Base-by-base conservation (phyloP, 2,113 vertebrate genomes). In the Hipposideros armiger region DNA sequence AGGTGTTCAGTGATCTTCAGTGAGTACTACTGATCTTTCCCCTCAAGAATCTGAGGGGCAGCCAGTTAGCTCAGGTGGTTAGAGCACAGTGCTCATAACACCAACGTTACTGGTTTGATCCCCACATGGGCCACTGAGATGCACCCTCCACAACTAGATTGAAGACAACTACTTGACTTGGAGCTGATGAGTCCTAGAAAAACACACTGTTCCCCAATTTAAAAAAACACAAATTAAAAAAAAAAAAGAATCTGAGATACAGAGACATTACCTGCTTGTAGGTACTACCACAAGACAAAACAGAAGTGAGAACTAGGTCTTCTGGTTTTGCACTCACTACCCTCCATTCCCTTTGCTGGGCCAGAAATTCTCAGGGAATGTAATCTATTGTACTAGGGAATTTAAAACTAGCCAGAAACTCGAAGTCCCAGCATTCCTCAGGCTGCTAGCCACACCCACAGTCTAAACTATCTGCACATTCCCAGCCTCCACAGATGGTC, bases 401-500 rank as follows among this genome's bases (percentile, higher is more conserved):
- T 19, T n/a, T 32, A 64, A 52, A 64, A 82, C 15, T 32, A n/a
- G 54, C 30, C 11, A n/a, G 56, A 69, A 89, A 52, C 52, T 52
- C 58, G 19, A 70, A 67, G 50, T 24, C 50, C 73, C 24, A 45
- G 17, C 74, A 89, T 91, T 96, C 40, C 30, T 66, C 58, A 67
- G 54, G 56, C 47, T 94, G 47, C 72, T 87, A 24, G 87, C 72
- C 86, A 91, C 50, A 88, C 94, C 91, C 93, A 96, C 94, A 52
- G 50, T 58, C 83, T 70, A n/a, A 96, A 95, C 30, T 81, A 83
- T 95, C 28, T 47, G 47, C 26, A 80, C 52, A 97, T 90, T 97
- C 90, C 36, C 74, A 52, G 60, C 94, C 92, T 96, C 95, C 93
- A 66, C 78, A 73, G 58, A 94, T 58, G 81, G 78, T 91, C 60